Conservation (phyloP, 2,113 vertebrate genomes). For the Pedetes capensis region DNA sequence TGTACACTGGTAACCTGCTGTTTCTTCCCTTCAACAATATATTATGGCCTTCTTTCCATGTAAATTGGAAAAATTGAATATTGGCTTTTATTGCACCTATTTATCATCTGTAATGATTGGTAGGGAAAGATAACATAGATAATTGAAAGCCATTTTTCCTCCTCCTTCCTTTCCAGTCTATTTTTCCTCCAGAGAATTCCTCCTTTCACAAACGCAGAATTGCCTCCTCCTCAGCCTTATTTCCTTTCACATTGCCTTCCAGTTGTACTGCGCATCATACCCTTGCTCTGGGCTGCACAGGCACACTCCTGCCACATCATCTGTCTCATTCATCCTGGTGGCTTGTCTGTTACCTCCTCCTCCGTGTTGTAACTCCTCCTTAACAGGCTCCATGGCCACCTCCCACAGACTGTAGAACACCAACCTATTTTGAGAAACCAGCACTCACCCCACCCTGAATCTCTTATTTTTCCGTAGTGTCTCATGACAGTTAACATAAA, state of each 20-base stretch:
- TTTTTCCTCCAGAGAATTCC: slow-evolving; percentile 52
- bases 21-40: slow-evolving; percentile 52
- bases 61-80: slow-evolving; percentile 74
- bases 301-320: not conserved
- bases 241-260: not conserved
- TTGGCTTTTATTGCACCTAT: slow-evolving; percentile 73
- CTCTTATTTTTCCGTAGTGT: not conserved
- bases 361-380: not conserved
- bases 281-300: not conserved
- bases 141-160: slow-evolving; percentile 67
- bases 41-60: slow-evolving; percentile 70
- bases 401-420: not conserved
- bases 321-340: not conserved
- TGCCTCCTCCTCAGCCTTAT: not conserved
- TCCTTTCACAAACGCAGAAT: not conserved
- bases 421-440: not conserved
- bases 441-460: not conserved
- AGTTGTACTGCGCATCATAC: not conserved
- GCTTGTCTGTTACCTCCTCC: not conserved
- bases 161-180: slow-evolving; percentile 21
- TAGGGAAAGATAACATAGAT: slow-evolving; percentile 58
- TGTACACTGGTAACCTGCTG: slow-evolving; percentile 53
- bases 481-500: not conserved
- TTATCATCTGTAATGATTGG: slow-evolving; percentile 71
- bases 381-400: not conserved